Percentiles rank a stretch among this genome's conserved stretches.
Evolutionary conservation across 2,888 invertebrate species (phyloP).

Genomic region (Mythimna ferrago): DNA sequence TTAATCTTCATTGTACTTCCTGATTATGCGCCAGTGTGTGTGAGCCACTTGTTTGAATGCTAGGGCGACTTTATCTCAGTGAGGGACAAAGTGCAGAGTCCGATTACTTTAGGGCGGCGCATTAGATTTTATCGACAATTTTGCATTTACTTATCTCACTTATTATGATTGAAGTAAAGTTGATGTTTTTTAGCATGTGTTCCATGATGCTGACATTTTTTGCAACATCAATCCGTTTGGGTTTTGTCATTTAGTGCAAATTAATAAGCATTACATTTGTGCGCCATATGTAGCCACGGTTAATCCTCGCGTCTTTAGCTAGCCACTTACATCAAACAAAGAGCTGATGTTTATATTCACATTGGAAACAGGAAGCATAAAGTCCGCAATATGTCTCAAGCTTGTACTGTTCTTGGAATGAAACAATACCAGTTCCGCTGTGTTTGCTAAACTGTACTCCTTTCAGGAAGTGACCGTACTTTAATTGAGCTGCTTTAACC

Average conservation of each 20-base stretch:
- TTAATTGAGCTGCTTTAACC: conserved; percentile 74
- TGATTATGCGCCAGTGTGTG: conserved; percentile 85
- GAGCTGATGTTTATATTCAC: conserved; percentile 85
- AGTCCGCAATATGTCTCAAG: conserved; percentile 85
- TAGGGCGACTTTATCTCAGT: conserved; percentile 89
- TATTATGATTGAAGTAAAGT: not conserved
- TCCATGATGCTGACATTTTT: conserved; percentile 15
- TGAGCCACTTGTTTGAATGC: conserved; percentile 90
- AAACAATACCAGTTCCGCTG: conserved; percentile 90
- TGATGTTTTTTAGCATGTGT: conserved; percentile 1
- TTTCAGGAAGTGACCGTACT: conserved; percentile 85
- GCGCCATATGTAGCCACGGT: conserved; percentile 34
- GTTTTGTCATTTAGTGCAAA: conserved; percentile 21
- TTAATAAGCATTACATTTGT: conserved; percentile 31
- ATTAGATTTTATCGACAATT: conserved; percentile 74
- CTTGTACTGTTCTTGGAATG: conserved; percentile 85
- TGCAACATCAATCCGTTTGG: conserved; percentile 8
- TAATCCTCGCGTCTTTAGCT: conserved; percentile 53
- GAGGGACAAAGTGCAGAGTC: conserved; percentile 90
- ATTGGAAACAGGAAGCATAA: conserved; percentile 89
- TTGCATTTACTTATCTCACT: conserved; percentile 17
- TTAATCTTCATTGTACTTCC: conserved; percentile 91
- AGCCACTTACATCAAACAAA: conserved; percentile 75
- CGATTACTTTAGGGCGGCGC: conserved; percentile 84
- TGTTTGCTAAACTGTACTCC: conserved; percentile 86